Percentiles rank a stretch among this genome's conserved stretches.
Conservation (phyloP, 2,888 invertebrate genomes). For the Amphipyra tragopoginis region DNA sequence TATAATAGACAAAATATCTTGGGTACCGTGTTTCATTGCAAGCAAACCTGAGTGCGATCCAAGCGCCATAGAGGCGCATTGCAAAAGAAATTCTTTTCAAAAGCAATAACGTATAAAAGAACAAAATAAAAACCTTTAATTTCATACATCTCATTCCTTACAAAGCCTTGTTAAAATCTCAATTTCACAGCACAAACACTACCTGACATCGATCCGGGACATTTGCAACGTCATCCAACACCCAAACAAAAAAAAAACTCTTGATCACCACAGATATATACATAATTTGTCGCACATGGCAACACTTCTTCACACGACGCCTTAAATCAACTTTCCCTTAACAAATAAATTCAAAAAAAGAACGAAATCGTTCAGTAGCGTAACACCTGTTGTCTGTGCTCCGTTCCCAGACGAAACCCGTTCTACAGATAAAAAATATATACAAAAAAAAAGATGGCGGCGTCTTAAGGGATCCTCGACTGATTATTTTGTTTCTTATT, state of each 20-base stretch:
- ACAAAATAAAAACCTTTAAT: constrained; percentile 11
- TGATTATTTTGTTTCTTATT: constrained; percentile 78
- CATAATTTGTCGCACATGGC: constrained; percentile 63
- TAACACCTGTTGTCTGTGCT: constrained; percentile 82
- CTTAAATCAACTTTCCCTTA: constrained; percentile 64
- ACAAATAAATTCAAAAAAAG: constrained; percentile 60
- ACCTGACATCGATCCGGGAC: constrained; percentile 15
- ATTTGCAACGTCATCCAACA: constrained; percentile 24
- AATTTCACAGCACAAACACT: constrained; percentile 52
- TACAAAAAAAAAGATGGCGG: constrained; percentile 69
- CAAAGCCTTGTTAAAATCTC: constrained; percentile 23
- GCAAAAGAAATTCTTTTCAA: too few species aligned
- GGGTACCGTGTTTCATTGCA: too few species aligned
- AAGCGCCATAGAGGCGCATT: too few species aligned
- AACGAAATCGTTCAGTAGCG: constrained; percentile 73
- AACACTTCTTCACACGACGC: constrained; percentile 62
- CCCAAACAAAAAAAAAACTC: constrained; percentile 16
- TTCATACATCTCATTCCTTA: constrained; percentile 19
- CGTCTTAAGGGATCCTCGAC: constrained; percentile 62
- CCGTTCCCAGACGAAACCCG: constrained; percentile 83
- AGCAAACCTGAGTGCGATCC: too few species aligned
- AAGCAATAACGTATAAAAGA: too few species aligned
- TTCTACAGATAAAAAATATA: constrained; percentile 74
- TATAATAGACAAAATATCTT: too few species aligned
- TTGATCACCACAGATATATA: constrained; percentile 53